Conservation (phyloP, 1,140 invertebrate species). For the Anastatus disparis region DNA sequence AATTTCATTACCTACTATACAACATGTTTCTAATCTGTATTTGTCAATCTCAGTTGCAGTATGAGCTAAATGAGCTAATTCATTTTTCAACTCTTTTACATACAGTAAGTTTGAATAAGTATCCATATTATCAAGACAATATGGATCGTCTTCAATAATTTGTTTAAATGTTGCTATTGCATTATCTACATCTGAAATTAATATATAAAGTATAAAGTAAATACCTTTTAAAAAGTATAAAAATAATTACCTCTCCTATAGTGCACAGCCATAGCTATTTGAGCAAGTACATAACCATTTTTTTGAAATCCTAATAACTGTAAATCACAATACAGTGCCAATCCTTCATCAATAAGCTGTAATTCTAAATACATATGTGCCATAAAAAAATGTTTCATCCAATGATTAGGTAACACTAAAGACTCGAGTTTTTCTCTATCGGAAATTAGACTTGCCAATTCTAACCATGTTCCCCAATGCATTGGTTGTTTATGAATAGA, state of each 20-base stretch:
- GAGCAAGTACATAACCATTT: slow-evolving; percentile 90
- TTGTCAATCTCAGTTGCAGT: slow-evolving; percentile 94
- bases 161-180: slow-evolving; percentile 86
- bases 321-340: slow-evolving; percentile 83
- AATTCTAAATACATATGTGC: slow-evolving; percentile 92
- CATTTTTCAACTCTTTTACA: slow-evolving; percentile 91
- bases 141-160: slow-evolving; percentile 88
- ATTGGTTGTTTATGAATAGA: slow-evolving; percentile 82
- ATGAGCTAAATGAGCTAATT: slow-evolving; percentile 93
- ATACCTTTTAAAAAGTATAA: slow-evolving; percentile 28
- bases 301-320: slow-evolving; percentile 84
- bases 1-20: slow-evolving; percentile 86
- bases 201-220: slow-evolving; percentile 15
- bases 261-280: slow-evolving; percentile 92
- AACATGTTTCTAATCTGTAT: slow-evolving; percentile 97
- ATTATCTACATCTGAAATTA: slow-evolving; percentile 83
- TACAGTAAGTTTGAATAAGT: slow-evolving; percentile 97
- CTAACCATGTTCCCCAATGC: slow-evolving; percentile 94
- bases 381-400: slow-evolving; percentile 95
- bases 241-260: slow-evolving; percentile 82
- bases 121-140: slow-evolving; percentile 93
- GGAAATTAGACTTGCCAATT: slow-evolving; percentile 86
- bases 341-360: slow-evolving; percentile 89
- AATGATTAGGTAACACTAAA: slow-evolving; percentile 84
- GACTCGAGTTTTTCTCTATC: slow-evolving; percentile 78